phyloP scores from a whole-genome alignment of 2,797 vertebrate genomes.

The Mus spretus region DNA sequence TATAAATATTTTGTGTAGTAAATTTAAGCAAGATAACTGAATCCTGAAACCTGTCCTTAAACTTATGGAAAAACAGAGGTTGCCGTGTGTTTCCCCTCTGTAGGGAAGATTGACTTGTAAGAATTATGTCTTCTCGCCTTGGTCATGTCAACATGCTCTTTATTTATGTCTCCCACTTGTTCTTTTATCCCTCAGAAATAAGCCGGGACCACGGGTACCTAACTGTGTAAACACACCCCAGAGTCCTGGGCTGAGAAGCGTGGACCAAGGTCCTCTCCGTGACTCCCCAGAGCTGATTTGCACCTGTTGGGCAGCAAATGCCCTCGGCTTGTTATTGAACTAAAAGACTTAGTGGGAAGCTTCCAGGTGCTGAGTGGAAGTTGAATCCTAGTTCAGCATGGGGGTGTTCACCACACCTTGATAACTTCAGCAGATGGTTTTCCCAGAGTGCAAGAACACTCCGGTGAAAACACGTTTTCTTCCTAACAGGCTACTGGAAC shows the following conservation, averaged over 20 bases:
- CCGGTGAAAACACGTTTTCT: background rate
- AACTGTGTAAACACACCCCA: constrained; percentile 33
- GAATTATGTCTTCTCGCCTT: constrained; percentile 74
- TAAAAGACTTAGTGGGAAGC: constrained; percentile 16
- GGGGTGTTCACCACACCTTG: constrained; percentile 24
- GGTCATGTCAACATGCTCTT: constrained; percentile 33
- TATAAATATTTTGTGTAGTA: constrained; percentile 21
- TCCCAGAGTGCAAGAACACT: background rate
- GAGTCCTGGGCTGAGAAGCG: background rate
- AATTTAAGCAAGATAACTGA: background rate
- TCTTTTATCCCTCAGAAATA: constrained; percentile 71
- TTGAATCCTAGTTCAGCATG: background rate
- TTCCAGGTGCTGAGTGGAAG: constrained; percentile 49
- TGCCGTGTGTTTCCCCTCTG: background rate
- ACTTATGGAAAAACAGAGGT: background rate
- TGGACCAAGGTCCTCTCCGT: background rate
- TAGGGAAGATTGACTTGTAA: constrained; percentile 25
- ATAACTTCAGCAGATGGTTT: constrained; percentile 61
- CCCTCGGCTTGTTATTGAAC: background rate
- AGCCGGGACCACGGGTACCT: background rate
- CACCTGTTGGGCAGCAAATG: constrained; percentile 66
- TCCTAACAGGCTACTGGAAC: constrained; percentile 72
- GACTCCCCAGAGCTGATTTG: background rate
- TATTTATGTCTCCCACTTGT: constrained; percentile 64
- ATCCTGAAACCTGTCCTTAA: constrained; percentile 54